Percentiles rank a stretch among this genome's conserved stretches.
These are phyloP conservation scores for Halesus radiatus DNA, from an alignment of 1,140 invertebrate genomes.

Conservation along the genomic window DNA sequence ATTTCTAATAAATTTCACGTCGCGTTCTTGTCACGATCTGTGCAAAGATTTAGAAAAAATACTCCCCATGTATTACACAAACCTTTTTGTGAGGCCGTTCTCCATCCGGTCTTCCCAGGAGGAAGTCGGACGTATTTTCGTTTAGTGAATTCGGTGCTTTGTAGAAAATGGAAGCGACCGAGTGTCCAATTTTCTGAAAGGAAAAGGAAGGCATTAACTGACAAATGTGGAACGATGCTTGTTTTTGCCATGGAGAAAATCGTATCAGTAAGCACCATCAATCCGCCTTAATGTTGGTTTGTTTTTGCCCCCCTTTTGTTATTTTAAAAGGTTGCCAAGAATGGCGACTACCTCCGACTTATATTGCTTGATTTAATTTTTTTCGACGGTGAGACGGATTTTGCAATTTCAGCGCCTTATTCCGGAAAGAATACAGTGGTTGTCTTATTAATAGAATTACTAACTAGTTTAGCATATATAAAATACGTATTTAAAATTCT, in stretches of 20 bases:
- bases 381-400: not conserved
- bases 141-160: not conserved
- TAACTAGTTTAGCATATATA: too few species aligned
- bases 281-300: conserved; percentile 22
- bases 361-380: conserved; percentile 1
- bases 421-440: too few species aligned
- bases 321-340: conserved; percentile 14
- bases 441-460: too few species aligned
- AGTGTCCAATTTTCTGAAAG: conserved; percentile 37
- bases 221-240: conserved; percentile 31
- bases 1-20: too few species aligned
- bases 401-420: too few species aligned
- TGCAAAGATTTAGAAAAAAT: too few species aligned
- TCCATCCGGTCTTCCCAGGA: too few species aligned
- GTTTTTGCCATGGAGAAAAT: conserved; percentile 29
- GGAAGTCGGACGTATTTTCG: too few species aligned
- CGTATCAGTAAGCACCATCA: conserved; percentile 35
- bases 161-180: not conserved
- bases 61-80: too few species aligned
- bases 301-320: conserved; percentile 15
- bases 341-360: not conserved
- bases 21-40: too few species aligned
- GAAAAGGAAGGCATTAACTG: conserved; percentile 11
- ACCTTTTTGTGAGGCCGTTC: too few species aligned
- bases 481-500: too few species aligned